Percentiles rank a stretch among this genome's conserved stretches.
Evolutionary conservation across 2,797 vertebrate genomes (phyloP).

Genomic region (Sebastes itinus): DNA sequence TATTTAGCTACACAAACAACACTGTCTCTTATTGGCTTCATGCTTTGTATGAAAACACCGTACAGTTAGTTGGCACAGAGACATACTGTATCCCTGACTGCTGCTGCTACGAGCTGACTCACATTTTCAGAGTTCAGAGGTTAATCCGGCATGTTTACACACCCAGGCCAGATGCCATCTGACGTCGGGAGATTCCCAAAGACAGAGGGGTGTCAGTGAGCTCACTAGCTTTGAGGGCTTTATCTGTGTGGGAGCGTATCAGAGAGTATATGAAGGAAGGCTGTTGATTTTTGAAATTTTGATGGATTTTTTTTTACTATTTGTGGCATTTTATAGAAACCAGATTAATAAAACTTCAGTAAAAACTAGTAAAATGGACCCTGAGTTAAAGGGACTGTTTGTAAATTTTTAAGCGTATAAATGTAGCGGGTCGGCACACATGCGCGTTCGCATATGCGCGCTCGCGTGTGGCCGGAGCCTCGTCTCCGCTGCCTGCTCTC

Average conservation of each 20-base stretch:
- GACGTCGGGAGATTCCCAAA: constrained; percentile 28
- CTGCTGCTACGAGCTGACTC: constrained; percentile 20
- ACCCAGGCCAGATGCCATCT: constrained; percentile 21
- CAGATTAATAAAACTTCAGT: background rate
- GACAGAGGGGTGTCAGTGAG: constrained; percentile 31
- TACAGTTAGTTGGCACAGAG: background rate
- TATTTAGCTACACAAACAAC: background rate
- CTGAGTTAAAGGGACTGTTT: no score
- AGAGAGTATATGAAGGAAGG: background rate
- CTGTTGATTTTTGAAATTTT: background rate
- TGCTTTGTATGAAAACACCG: background rate
- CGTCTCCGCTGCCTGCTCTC: no score
- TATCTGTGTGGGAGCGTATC: background rate
- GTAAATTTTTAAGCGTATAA: no score
- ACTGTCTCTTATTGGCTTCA: background rate
- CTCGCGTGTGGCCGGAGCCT: no score
- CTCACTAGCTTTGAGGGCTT: constrained; percentile 14
- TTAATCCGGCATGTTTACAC: constrained; percentile 52
- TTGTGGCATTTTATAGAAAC: no score
- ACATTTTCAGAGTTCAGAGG: constrained; percentile 49
- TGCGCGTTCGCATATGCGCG: no score
- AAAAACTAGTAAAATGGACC: background rate
- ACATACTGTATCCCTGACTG: background rate
- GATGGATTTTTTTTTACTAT: background rate
- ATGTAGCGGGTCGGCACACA: no score